Conservation (phyloP, 2,113 vertebrate species). For the Hippolais icterina region DNA sequence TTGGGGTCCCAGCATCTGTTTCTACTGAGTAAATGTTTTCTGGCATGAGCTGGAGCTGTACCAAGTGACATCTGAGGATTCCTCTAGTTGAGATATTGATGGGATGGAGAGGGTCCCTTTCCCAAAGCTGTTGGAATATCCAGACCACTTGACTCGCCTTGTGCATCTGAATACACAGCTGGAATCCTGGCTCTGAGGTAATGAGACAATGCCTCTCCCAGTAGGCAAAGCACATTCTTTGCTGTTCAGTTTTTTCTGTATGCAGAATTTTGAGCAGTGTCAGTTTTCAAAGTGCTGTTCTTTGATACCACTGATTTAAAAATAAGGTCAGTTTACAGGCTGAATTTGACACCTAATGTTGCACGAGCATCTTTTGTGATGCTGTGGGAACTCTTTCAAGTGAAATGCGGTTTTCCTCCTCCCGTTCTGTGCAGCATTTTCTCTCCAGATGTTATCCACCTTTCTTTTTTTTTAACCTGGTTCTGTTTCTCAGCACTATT, state of each 20-base stretch:
- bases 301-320: not conserved
- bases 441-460: not conserved
- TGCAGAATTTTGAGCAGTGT: not conserved
- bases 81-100: rapidly evolving
- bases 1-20: not conserved
- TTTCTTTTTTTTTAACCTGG: not conserved
- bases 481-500: not conserved
- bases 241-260: not conserved
- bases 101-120: not conserved
- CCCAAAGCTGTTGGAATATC: not conserved
- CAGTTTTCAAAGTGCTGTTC: not conserved
- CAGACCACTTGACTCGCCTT: not conserved
- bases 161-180: not conserved
- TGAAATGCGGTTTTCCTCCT: not conserved
- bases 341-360: not conserved
- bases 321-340: not conserved
- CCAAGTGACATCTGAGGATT: not conserved
- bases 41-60: not conserved
- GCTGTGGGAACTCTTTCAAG: not conserved
- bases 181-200: not conserved
- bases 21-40: not conserved
- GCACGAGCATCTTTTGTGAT: rapidly evolving
- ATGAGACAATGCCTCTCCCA: rapidly evolving
- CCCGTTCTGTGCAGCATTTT: not conserved
- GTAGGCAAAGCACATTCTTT: not conserved